Evolutionary conservation across 2,797 vertebrate species (phyloP).

Genomic region (Hephaestus fuliginosus): DNA sequence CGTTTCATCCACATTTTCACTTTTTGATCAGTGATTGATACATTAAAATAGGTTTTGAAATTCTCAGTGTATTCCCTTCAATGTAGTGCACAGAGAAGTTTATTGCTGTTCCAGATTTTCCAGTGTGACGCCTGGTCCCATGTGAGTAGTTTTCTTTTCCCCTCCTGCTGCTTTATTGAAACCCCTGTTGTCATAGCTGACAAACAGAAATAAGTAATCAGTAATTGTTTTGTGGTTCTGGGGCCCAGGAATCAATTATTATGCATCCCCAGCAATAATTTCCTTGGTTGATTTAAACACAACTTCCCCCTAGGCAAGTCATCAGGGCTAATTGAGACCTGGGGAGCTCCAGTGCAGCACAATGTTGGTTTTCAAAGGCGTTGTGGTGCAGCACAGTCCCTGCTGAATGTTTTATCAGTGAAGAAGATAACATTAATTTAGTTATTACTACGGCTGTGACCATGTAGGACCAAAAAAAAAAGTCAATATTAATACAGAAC

Average conservation of each 20-base stretch:
- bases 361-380: conserved; percentile 50
- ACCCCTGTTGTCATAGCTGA: conserved; percentile 69
- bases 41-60: neutral
- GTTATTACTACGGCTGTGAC: neutral
- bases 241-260: conserved; percentile 80
- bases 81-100: neutral
- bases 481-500: neutral
- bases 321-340: conserved; percentile 87
- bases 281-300: conserved; percentile 79
- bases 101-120: conserved; percentile 1
- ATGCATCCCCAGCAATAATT: conserved; percentile 75
- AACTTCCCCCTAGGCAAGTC: conserved; percentile 79
- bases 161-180: conserved; percentile 75
- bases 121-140: conserved; percentile 39
- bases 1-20: neutral
- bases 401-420: conserved; percentile 26
- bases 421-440: neutral
- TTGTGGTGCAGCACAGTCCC: conserved; percentile 9
- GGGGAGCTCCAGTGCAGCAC: conserved; percentile 64
- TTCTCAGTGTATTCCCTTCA: neutral
- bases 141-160: conserved; percentile 69
- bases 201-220: conserved; percentile 81
- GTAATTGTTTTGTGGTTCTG: conserved; percentile 85
- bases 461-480: neutral
- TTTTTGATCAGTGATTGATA: neutral